Evolutionary conservation across 37 sponge, comb jelly and placozoan genomes (phyloP).

Genomic region (Ephydatia muelleri): DNA sequence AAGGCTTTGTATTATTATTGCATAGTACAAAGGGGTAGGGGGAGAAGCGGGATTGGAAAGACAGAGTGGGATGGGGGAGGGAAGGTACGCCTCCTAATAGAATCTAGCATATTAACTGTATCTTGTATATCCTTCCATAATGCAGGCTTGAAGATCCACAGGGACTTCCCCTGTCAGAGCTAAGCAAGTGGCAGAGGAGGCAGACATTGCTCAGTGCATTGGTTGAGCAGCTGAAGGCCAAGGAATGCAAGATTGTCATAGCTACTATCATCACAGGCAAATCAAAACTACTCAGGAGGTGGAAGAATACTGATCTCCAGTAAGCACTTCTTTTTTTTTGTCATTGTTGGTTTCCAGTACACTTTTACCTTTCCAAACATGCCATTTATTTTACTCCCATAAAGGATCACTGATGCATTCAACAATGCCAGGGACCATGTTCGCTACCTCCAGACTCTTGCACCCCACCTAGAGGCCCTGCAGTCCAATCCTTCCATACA

Average conservation of each 20-base stretch:
- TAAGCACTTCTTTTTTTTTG: slow-evolving; percentile 26
- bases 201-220: slow-evolving; percentile 66
- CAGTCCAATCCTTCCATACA: slow-evolving; percentile 40
- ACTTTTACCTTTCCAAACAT: neutral
- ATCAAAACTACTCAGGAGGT: slow-evolving; percentile 78
- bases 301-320: slow-evolving; percentile 78
- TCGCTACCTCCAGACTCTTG: slow-evolving; percentile 68
- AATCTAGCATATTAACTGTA: neutral
- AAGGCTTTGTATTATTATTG: neutral
- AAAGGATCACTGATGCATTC: slow-evolving; percentile 82
- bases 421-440: slow-evolving; percentile 84
- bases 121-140: neutral
- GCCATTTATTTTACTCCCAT: neutral
- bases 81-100: neutral
- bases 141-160: slow-evolving; percentile 55
- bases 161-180: slow-evolving; percentile 71
- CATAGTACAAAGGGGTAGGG: neutral
- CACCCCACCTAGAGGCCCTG: slow-evolving; percentile 74
- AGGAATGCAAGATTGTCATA: slow-evolving; percentile 77
- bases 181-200: slow-evolving; percentile 81
- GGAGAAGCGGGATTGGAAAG: neutral
- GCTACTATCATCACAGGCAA: slow-evolving; percentile 72
- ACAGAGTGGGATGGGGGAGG: too few species aligned
- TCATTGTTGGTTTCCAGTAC: neutral
- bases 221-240: slow-evolving; percentile 86